A percentile compares a stretch with the other conserved stretches of the same genome.
Evolutionary conservation across 64 coral and sea anemone genomes (phyloP).

Genomic region (Catalaphyllia jardinei): DNA sequence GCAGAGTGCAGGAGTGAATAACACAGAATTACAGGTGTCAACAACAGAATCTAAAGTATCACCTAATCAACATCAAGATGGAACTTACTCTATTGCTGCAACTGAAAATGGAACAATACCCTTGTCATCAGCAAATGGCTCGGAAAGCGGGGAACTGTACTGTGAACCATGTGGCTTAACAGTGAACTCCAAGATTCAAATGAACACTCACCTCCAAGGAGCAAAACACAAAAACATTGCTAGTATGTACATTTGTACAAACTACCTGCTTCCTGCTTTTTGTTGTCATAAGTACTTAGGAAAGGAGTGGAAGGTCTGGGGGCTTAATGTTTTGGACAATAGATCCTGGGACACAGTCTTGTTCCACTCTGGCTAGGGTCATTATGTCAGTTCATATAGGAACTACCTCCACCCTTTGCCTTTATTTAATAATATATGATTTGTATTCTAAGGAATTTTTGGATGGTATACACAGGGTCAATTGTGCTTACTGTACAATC

Average conservation of each 20-base stretch:
- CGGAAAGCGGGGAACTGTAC: background rate
- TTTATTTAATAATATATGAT: no score
- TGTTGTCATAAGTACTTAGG: background rate
- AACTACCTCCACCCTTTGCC: no score
- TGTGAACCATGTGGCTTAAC: constrained; percentile 40
- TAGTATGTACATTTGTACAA: constrained; percentile 34
- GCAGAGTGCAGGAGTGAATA: background rate
- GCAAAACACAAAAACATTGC: constrained; percentile 67
- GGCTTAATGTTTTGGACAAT: no score
- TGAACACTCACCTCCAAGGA: constrained; percentile 42
- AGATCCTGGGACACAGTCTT: no score
- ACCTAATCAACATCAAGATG: background rate
- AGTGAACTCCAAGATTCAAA: constrained; percentile 47
- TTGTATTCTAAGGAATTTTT: no score
- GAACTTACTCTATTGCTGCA: background rate
- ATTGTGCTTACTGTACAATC: no score
- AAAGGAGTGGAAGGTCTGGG: background rate
- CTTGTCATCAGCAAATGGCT: background rate
- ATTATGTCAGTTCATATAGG: no score
- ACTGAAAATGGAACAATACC: background rate
- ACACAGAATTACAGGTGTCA: background rate
- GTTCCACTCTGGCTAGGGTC: no score
- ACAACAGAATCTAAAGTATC: background rate
- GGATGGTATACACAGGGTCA: no score
- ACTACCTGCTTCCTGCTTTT: background rate